Percentiles rank a stretch among this genome's conserved stretches.
These are phyloP conservation scores for Sinopyrophorus schimmeli DNA, from an alignment of 2,888 invertebrate genomes.

Conservation along the genomic window DNA sequence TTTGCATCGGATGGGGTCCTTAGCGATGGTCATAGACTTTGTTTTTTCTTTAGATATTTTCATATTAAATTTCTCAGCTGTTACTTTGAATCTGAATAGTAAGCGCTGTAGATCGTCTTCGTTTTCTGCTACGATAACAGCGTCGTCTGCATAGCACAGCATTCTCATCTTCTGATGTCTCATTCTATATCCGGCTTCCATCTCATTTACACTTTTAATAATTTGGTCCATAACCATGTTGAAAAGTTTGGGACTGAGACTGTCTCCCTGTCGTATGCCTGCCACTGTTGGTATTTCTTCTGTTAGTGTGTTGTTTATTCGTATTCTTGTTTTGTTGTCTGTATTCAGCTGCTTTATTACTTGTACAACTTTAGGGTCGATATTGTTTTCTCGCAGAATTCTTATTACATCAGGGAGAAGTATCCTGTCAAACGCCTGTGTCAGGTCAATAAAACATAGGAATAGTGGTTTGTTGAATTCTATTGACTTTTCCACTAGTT, in stretches of 20 bases:
- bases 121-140: neutral
- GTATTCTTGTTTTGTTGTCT: conserved; percentile 1
- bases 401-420: neutral
- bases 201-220: conserved; percentile 3
- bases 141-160: neutral
- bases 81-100: no score
- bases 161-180: neutral
- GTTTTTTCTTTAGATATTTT: no score
- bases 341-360: neutral
- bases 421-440: conserved; percentile 6
- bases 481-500: conserved; percentile 2
- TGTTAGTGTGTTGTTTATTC: neutral
- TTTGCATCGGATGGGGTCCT: no score
- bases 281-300: neutral
- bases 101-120: neutral
- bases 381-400: conserved; percentile 1
- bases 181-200: conserved; percentile 1
- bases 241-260: neutral
- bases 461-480: no score
- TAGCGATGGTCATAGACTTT: no score
- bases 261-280: neutral
- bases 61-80: no score
- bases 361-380: neutral
- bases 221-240: conserved; percentile 1
- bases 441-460: conserved; percentile 3